These are phyloP conservation scores for Carassius auratus DNA, from an alignment of 2,113 vertebrate genomes.

Conservation along the genomic window DNA sequence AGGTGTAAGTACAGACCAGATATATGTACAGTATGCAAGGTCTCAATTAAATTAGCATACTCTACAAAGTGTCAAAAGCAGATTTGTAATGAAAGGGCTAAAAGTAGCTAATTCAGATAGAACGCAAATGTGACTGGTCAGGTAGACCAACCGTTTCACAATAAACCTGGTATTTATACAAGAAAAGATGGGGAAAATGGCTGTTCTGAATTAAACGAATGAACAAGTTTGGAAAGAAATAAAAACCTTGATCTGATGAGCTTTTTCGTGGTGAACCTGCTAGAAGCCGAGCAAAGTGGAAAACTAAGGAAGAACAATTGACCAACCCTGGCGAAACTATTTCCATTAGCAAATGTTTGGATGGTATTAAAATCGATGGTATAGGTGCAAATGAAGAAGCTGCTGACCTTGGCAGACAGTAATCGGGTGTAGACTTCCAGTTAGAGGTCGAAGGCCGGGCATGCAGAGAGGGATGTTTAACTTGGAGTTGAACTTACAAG, in stretches of 20 bases:
- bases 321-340: conserved; percentile 44
- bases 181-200: conserved; percentile 8
- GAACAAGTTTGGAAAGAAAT: background rate
- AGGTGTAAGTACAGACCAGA: background rate
- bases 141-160: background rate
- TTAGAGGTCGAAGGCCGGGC: conserved; percentile 43
- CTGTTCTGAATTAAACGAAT: background rate
- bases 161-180: background rate
- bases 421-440: background rate
- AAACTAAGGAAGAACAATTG: conserved; percentile 16
- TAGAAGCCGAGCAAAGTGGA: conserved; percentile 20
- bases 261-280: background rate
- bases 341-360: conserved; percentile 35
- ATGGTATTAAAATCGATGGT: background rate
- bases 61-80: background rate
- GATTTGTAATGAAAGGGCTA: background rate
- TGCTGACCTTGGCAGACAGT: conserved; percentile 40
- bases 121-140: background rate
- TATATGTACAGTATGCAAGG: background rate
- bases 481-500: conserved; percentile 29
- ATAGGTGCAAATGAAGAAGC: conserved; percentile 19
- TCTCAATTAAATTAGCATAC: background rate
- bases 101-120: background rate
- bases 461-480: conserved; percentile 23
- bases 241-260: conserved; percentile 30